A percentile compares a stretch with the other conserved stretches of the same genome.
Conservation (phyloP, 2,113 vertebrate genomes). For the Crotalus horridus region DNA sequence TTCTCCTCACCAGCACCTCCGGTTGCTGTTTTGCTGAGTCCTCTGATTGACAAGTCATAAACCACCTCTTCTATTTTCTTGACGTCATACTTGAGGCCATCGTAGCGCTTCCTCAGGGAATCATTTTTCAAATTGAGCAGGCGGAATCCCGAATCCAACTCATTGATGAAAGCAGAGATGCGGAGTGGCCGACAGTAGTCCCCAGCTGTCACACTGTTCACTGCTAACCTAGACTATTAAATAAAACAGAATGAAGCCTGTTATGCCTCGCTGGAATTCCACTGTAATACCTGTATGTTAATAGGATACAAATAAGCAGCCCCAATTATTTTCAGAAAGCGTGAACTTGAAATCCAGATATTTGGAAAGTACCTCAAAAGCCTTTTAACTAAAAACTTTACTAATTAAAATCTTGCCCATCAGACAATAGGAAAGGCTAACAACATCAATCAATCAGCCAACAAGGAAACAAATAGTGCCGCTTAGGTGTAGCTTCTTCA, state of each 20-base stretch:
- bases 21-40: slow-evolving; percentile 83
- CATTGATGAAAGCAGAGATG: slow-evolving; percentile 95
- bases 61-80: slow-evolving; percentile 99
- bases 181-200: slow-evolving; percentile 92
- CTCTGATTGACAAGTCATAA: slow-evolving; percentile 94
- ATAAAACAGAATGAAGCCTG: background rate
- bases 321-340: background rate
- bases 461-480: background rate
- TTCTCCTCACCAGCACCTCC: slow-evolving; percentile 67
- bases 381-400: background rate
- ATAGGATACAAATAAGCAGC: background rate
- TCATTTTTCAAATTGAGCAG: slow-evolving; percentile 98
- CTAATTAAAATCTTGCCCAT: background rate
- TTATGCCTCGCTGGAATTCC: background rate
- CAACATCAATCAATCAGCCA: background rate
- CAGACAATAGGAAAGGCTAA: background rate
- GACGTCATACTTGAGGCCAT: slow-evolving; percentile 96
- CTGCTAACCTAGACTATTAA: slow-evolving; percentile 85
- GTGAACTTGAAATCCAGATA: background rate
- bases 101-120: slow-evolving; percentile 94
- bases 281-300: background rate
- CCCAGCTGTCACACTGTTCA: slow-evolving; percentile 96
- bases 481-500: background rate
- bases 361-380: background rate
- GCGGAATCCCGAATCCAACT: slow-evolving; percentile 95